Base-by-base conservation (phyloP, 2,888 invertebrate species). In the Yponomeuta sedellus region DNA sequence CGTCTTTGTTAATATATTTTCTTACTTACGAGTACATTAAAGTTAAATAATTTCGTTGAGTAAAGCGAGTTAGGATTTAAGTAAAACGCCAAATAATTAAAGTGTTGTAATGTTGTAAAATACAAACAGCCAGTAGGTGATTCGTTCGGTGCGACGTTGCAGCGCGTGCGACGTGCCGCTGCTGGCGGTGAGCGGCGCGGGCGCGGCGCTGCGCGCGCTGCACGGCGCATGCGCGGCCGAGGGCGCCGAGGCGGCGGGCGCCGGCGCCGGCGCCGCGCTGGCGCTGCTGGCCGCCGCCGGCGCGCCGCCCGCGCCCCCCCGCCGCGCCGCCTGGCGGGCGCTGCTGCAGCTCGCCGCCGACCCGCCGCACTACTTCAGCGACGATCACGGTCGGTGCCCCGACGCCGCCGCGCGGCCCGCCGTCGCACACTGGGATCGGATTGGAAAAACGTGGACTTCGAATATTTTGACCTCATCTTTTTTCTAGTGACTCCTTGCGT, bases 151-250 rank as follows among this genome's bases (percentile, higher is more conserved):
- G 5, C 8, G 6, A 10, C 16, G 56, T 56, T 12, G 56, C 56
- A 68, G 69, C 61, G 40, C 67, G 16, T 68, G 67, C 12, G 67
- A 74, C 71, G 78, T 76, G 71, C 74, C 76, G 64, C 66, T 71
- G 70, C 68, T 80, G 68, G 71, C 65, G 70, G 40, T 67, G 65
- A 10, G 57, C 40, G 57, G 69, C 67, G 66, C 64, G 40, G 59
- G 67, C 61, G 61, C 57, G 25, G 70, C 79, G 81, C 69, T 82
- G 77, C 80, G 74, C 70, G 81, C 82, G 71, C 72, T 71, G 66
- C 59, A 58, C 52, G 64, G 44, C 34, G 34, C 34, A 1, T 34
- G 34, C 34, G 34, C 34, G 34, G 8, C 4, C 10, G 34, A 34
- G 20, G 56, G 12, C 12, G 71, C 68, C 66, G 70, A 68, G 65